Evolutionary conservation across 2,797 vertebrate genomes (phyloP).

Genomic region (Gymnoscopelus microlampas): DNA sequence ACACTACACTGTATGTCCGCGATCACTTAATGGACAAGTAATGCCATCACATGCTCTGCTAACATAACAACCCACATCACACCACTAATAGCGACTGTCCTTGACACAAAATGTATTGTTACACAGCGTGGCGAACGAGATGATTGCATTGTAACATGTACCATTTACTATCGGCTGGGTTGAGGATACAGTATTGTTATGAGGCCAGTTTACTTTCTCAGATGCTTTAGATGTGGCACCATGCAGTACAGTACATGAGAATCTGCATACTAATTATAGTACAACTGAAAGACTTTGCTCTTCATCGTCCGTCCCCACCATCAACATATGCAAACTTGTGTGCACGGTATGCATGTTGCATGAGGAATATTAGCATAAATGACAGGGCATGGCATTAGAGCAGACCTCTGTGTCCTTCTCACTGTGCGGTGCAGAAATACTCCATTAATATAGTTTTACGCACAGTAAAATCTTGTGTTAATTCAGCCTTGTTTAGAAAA

Average conservation of each 20-base stretch:
- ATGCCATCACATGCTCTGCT: constrained; percentile 35
- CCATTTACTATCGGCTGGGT: neutral
- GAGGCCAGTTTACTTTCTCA: neutral
- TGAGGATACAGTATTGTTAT: neutral
- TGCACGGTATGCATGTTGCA: constrained; percentile 47
- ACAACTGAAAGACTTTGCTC: constrained; percentile 16
- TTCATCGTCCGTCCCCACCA: neutral
- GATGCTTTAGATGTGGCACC: neutral
- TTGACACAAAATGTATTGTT: constrained; percentile 15
- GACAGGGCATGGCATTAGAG: constrained; percentile 45
- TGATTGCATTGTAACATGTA: too few species aligned
- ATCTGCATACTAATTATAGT: neutral
- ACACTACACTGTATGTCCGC: constrained; percentile 51
- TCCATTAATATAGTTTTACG: constrained; percentile 23
- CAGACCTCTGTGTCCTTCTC: neutral
- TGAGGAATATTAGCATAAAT: constrained; percentile 58
- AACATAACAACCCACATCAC: constrained; percentile 30
- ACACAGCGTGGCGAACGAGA: too few species aligned
- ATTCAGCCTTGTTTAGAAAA: neutral
- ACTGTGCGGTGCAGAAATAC: neutral
- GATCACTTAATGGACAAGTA: constrained; percentile 58
- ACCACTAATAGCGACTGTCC: constrained; percentile 19
- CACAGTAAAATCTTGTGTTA: constrained; percentile 13
- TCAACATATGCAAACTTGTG: constrained; percentile 6
- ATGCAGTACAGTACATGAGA: neutral